A percentile compares a stretch with the other conserved stretches of the same genome.
These are phyloP conservation scores for Luperina nickerlii DNA, from an alignment of 2,888 invertebrate genomes.

Conservation along the genomic window DNA sequence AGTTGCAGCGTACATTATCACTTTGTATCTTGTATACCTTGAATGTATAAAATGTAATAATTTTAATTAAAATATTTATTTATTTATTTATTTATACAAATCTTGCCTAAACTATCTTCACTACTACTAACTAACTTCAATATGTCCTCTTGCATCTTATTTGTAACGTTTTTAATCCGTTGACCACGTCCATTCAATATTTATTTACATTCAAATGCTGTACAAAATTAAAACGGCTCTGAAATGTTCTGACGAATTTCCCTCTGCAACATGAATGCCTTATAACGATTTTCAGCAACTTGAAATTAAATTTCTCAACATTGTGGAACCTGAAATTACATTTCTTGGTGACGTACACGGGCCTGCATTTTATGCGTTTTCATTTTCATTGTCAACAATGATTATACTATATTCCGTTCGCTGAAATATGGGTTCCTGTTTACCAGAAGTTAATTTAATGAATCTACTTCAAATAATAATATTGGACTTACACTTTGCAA, in stretches of 20 bases:
- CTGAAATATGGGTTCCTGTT: constrained; percentile 1
- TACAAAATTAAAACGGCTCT: constrained; percentile 29
- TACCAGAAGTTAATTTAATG: background rate
- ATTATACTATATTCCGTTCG: background rate
- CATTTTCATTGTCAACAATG: constrained; percentile 24
- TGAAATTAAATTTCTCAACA: constrained; percentile 57
- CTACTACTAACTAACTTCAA: no score
- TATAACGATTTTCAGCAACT: constrained; percentile 34
- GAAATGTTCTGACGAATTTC: constrained; percentile 27
- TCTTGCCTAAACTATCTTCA: no score
- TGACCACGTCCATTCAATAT: constrained; percentile 32
- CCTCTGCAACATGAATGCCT: constrained; percentile 44
- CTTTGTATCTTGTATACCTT: background rate
- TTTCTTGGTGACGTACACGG: constrained; percentile 32
- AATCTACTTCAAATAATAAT: background rate
- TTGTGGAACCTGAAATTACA: constrained; percentile 49
- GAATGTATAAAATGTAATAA: background rate
- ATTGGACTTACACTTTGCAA: background rate
- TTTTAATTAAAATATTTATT: constrained; percentile 25
- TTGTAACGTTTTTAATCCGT: constrained; percentile 20
- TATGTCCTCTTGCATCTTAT: constrained; percentile 9
- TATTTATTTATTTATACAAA: no score
- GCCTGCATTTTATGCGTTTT: constrained; percentile 23
- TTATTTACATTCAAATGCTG: constrained; percentile 39
- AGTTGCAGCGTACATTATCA: background rate